phyloP scores from a whole-genome alignment of 2,888 invertebrate genomes.

The Agriotes lineatus region DNA sequence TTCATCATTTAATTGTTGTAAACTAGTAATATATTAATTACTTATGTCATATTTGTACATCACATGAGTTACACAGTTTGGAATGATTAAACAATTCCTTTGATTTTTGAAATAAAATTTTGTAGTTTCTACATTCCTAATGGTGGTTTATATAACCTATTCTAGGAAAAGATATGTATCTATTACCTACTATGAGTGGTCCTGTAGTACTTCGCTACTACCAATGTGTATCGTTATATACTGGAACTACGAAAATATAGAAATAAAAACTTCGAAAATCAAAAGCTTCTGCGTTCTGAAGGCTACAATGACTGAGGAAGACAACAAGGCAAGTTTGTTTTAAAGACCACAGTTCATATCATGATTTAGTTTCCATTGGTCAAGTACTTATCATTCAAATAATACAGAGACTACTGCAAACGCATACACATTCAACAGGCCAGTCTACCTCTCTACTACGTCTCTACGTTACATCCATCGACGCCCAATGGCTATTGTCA shows the following conservation, averaged over 20 bases:
- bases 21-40: conserved; percentile 39
- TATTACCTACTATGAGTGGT: conserved; percentile 23
- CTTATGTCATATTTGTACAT: conserved; percentile 42
- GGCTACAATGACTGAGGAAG: conserved; percentile 57
- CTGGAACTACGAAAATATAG: conserved; percentile 19
- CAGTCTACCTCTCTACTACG: conserved; percentile 54
- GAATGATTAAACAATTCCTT: conserved; percentile 31
- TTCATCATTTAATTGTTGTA: conserved; percentile 37
- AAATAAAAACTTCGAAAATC: conserved; percentile 33
- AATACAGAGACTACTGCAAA: conserved; percentile 45
- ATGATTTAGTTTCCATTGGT: conserved; percentile 36
- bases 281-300: conserved; percentile 33
- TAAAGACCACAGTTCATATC: conserved; percentile 37
- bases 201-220: conserved; percentile 4
- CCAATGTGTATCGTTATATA: conserved; percentile 12
- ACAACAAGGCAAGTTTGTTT: conserved; percentile 60
- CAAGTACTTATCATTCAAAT: conserved; percentile 38
- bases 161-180: conserved; percentile 22
- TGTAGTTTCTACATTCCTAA: background rate
- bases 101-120: conserved; percentile 21
- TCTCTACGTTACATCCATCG: conserved; percentile 49
- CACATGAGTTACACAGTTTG: conserved; percentile 41
- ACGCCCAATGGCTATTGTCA: conserved; percentile 53
- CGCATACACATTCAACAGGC: conserved; percentile 63
- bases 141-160: conserved; percentile 4